Conservation (phyloP, 2,888 invertebrate species). For the Aphidius colemani region DNA sequence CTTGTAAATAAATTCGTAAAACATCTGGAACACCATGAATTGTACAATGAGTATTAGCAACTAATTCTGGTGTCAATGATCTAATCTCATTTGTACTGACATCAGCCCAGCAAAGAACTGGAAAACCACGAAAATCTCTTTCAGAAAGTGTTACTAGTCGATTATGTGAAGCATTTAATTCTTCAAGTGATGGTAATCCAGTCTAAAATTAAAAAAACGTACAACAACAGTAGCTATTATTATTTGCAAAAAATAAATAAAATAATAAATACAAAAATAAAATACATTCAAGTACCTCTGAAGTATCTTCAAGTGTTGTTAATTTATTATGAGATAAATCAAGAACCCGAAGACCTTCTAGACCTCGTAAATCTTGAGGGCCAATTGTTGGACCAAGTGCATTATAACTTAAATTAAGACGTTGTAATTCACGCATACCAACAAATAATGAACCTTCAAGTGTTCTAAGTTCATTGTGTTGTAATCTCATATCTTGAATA, state of each 20-base stretch:
- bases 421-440: slow-evolving; percentile 74
- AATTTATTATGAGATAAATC: slow-evolving; percentile 81
- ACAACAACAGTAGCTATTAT: neutral
- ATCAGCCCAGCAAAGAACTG: slow-evolving; percentile 80
- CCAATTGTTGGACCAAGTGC: slow-evolving; percentile 71
- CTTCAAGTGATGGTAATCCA: slow-evolving; percentile 76
- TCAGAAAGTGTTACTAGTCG: slow-evolving; percentile 72
- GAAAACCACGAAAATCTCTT: slow-evolving; percentile 82
- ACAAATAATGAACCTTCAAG: slow-evolving; percentile 75
- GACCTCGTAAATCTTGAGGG: slow-evolving; percentile 77
- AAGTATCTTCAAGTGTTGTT: slow-evolving; percentile 78
- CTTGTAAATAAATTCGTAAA: slow-evolving; percentile 79
- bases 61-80: slow-evolving; percentile 74
- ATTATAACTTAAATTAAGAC: slow-evolving; percentile 78
- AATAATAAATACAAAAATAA: slow-evolving; percentile 13
- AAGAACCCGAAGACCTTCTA: slow-evolving; percentile 74
- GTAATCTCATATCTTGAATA: slow-evolving; percentile 73
- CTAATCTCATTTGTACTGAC: slow-evolving; percentile 78
- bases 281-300: slow-evolving; percentile 67
- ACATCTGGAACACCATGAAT: slow-evolving; percentile 79
- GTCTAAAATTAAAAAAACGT: slow-evolving; percentile 68
- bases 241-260: slow-evolving; percentile 5
- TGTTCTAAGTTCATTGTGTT: slow-evolving; percentile 73
- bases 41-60: slow-evolving; percentile 79
- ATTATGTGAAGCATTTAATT: slow-evolving; percentile 78